Evolutionary conservation across 2,888 invertebrate genomes (phyloP).

Genomic region (Stramonita haemastoma): DNA sequence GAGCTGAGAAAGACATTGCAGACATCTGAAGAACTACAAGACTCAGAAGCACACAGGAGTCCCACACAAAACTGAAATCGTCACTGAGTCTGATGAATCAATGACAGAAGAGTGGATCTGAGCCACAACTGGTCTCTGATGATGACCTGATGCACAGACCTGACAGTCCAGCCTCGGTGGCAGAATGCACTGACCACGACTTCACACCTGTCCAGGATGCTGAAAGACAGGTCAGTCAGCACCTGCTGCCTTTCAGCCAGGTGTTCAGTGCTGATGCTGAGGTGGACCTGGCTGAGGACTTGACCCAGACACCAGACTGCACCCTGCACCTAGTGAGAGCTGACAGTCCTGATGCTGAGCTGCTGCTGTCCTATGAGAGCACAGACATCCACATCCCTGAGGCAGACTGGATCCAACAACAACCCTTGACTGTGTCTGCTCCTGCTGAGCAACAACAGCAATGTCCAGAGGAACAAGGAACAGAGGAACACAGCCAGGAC

Average conservation of each 20-base stretch:
- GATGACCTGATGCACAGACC: not conserved
- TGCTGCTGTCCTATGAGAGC: not conserved
- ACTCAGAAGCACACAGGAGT: too few relatives aligned
- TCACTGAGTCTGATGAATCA: too few relatives aligned
- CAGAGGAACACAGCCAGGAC: not conserved
- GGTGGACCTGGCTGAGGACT: not conserved
- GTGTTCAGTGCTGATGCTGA: not conserved
- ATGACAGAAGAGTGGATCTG: too few relatives aligned
- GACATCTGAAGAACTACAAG: too few relatives aligned
- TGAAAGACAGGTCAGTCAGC: not conserved
- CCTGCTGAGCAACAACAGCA: not conserved
- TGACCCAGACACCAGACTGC: not conserved
- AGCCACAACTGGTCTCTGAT: too few relatives aligned
- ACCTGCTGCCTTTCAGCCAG: not conserved
- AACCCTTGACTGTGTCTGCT: not conserved
- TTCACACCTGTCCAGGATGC: not conserved
- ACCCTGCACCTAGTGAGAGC: not conserved
- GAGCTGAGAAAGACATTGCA: too few relatives aligned
- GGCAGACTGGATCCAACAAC: not conserved
- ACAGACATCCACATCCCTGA: not conserved
- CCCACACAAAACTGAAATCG: too few relatives aligned
- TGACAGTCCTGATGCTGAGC: conserved; percentile 21
- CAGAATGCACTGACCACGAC: not conserved
- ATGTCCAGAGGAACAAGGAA: not conserved
- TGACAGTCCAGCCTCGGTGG: conserved; percentile 21